phyloP scores from a whole-genome alignment of 2,888 invertebrate species.

The Boloria euphrosyne region DNA sequence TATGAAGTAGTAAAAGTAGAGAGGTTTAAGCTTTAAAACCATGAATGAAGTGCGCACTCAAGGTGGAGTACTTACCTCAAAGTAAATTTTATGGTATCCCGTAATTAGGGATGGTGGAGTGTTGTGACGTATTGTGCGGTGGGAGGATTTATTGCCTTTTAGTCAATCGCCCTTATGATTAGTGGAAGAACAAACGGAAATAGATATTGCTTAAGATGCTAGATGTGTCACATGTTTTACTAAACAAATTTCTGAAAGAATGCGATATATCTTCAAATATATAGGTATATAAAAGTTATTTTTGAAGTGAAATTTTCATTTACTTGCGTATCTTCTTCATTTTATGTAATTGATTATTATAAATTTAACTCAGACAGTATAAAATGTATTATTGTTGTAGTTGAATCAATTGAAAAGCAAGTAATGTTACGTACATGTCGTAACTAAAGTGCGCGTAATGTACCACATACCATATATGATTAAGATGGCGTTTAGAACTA shows the following conservation, averaged over 20 bases:
- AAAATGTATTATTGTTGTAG: too few species aligned
- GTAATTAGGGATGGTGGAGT: conserved; percentile 38
- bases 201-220: conserved; percentile 18
- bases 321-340: neutral
- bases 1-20: too few species aligned
- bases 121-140: conserved; percentile 40
- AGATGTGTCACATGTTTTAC: conserved; percentile 26
- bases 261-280: too few species aligned
- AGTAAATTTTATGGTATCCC: conserved; percentile 35
- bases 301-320: too few species aligned
- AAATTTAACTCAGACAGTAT: too few species aligned
- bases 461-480: too few species aligned
- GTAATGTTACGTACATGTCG: too few species aligned
- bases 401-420: too few species aligned
- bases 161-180: conserved; percentile 60
- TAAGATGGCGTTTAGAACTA: too few species aligned
- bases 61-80: conserved; percentile 24
- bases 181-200: conserved; percentile 41
- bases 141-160: conserved; percentile 58
- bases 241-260: too few species aligned
- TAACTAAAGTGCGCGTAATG: too few species aligned
- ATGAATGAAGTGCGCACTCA: conserved; percentile 18
- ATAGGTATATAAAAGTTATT: too few species aligned
- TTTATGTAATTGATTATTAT: neutral
- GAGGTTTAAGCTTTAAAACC: neutral